phyloP scores from a whole-genome alignment of 1,140 invertebrate species.

The Palaemon carinicauda region DNA sequence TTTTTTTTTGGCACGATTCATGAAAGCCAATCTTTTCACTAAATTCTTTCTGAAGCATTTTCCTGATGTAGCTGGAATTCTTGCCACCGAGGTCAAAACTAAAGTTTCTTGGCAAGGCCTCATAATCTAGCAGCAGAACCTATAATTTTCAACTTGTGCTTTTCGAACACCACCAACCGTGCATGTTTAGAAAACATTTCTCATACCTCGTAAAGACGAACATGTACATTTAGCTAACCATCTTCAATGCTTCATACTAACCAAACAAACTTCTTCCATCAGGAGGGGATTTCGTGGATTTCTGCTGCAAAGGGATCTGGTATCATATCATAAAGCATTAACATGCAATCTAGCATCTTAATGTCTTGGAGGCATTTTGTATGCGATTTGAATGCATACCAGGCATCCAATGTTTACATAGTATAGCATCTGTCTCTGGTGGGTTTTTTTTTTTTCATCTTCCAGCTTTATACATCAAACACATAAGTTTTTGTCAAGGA shows the following conservation, averaged over 20 bases:
- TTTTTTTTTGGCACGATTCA: not conserved
- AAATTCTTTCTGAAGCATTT: conserved; percentile 13
- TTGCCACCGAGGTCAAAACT: not conserved
- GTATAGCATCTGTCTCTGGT: conserved; percentile 9
- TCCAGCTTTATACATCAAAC: conserved; percentile 11
- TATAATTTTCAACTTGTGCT: not conserved
- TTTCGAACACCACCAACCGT: no score
- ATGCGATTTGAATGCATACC: conserved; percentile 11
- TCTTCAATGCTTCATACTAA: not conserved
- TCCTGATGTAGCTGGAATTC: not conserved
- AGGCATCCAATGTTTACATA: conserved; percentile 8
- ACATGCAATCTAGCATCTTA: conserved; percentile 1
- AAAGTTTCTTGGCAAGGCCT: not conserved
- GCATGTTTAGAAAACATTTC: conserved; percentile 1
- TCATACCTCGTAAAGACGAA: conserved; percentile 2
- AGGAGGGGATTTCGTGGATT: not conserved
- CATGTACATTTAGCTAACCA: not conserved
- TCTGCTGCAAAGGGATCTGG: conserved; percentile 7
- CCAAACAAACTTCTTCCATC: conserved; percentile 16
- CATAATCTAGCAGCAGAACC: not conserved
- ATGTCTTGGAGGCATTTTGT: not conserved
- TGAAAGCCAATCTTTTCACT: conserved; percentile 13
- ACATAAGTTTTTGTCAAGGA: conserved; percentile 20
- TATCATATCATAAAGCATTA: not conserved
- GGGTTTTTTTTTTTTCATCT: not conserved